phyloP scores from a whole-genome alignment of 1,140 invertebrate genomes.

The Drosophila bocki region DNA sequence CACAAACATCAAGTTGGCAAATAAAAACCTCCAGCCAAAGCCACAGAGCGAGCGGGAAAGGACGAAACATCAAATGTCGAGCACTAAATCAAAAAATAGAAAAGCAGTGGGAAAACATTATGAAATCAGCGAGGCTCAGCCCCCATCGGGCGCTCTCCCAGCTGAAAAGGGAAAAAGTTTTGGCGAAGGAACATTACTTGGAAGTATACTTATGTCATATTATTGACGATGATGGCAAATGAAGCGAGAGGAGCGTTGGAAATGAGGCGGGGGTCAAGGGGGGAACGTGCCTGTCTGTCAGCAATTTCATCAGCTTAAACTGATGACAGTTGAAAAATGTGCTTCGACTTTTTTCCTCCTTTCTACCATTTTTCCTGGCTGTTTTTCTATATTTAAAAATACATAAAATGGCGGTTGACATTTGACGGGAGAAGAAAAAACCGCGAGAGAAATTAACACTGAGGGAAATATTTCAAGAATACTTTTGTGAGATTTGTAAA shows the following conservation, averaged over 20 bases:
- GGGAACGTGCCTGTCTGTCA: slow-evolving; percentile 15
- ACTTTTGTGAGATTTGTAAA: neutral
- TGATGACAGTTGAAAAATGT: slow-evolving; percentile 76
- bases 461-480: neutral
- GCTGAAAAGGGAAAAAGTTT: slow-evolving; percentile 30
- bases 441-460: neutral
- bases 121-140: slow-evolving; percentile 53
- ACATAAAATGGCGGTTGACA: slow-evolving; percentile 70
- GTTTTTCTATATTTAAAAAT: slow-evolving; percentile 55
- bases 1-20: slow-evolving; percentile 22
- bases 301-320: slow-evolving; percentile 66
- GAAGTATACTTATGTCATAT: slow-evolving; percentile 65
- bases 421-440: slow-evolving; percentile 41
- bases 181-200: slow-evolving; percentile 21
- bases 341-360: slow-evolving; percentile 38
- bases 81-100: slow-evolving; percentile 64
- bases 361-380: slow-evolving; percentile 4
- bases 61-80: slow-evolving; percentile 38
- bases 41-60: slow-evolving; percentile 18
- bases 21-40: slow-evolving; percentile 14
- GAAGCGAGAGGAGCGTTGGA: slow-evolving; percentile 36
- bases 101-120: slow-evolving; percentile 55
- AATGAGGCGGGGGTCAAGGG: neutral
- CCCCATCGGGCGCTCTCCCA: slow-evolving; percentile 5
- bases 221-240: slow-evolving; percentile 73